Conservation (phyloP, 2,113 vertebrate species). For the Mixornis gularis region DNA sequence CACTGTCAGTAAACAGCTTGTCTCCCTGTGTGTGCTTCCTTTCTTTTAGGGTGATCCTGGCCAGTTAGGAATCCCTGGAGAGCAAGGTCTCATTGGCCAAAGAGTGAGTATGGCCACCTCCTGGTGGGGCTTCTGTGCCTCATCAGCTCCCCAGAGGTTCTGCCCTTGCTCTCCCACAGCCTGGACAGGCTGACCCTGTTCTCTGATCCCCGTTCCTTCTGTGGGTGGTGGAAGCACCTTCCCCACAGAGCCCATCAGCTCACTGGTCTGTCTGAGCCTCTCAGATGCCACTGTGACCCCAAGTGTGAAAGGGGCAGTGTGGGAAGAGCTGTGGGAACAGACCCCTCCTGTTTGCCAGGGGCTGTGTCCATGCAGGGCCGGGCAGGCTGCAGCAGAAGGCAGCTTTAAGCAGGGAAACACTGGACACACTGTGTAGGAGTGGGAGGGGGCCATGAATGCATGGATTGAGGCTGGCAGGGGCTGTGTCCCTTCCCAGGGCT, state of each 20-base stretch:
- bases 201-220: not conserved
- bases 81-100: slow-evolving; percentile 86
- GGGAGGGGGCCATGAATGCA: slow-evolving; percentile 3
- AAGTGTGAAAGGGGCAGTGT: not conserved
- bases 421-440: not conserved
- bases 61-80: slow-evolving; percentile 78
- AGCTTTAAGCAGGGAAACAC: not conserved
- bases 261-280: not conserved
- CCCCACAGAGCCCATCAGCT: not conserved
- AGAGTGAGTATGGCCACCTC: slow-evolving; percentile 75
- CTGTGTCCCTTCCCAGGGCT: slow-evolving; percentile 3
- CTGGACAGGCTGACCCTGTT: not conserved
- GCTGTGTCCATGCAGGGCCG: not conserved
- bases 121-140: not conserved
- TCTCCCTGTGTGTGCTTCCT: not conserved
- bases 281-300: fast-evolving
- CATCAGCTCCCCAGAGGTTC: not conserved
- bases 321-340: slow-evolving; percentile 19
- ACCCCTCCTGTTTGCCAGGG: not conserved
- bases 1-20: not conserved
- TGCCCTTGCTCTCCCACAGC: not conserved
- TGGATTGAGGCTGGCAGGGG: not conserved
- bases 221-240: not conserved
- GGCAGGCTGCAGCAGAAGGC: not conserved
- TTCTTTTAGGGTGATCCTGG: slow-evolving; percentile 81